These are phyloP conservation scores for Apeltes quadracus DNA, from an alignment of 2,113 vertebrate genomes.

Conservation along the genomic window DNA sequence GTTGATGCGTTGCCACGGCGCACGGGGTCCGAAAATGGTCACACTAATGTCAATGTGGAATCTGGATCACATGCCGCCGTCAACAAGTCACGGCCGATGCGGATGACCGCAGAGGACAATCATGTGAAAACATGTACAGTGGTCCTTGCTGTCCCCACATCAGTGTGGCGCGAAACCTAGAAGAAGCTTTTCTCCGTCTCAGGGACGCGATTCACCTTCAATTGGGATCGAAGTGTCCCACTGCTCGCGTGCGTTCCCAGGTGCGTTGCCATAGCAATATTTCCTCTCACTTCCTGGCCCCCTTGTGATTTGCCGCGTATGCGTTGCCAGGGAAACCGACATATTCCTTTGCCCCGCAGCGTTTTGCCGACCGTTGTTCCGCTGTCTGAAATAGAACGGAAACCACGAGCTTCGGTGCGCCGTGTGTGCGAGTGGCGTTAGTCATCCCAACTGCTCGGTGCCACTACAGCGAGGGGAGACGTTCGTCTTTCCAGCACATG, in stretches of 20 bases:
- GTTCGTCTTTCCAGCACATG: constrained; percentile 36
- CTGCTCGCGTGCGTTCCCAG: constrained; percentile 21
- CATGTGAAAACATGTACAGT: neutral
- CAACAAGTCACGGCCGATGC: constrained; percentile 1
- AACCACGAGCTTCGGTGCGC: constrained; percentile 39
- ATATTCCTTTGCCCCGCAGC: constrained; percentile 51
- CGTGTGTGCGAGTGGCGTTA: constrained; percentile 41
- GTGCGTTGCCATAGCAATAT: constrained; percentile 72
- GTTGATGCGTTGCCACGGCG: neutral
- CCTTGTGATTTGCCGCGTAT: constrained; percentile 55
- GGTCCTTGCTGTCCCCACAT: neutral
- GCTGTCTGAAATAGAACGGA: constrained; percentile 65
- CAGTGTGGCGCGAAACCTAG: neutral
- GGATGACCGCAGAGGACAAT: neutral
- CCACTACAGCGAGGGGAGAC: constrained; percentile 35
- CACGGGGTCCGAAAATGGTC: neutral
- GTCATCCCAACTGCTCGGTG: constrained; percentile 54
- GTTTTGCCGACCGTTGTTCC: constrained; percentile 45
- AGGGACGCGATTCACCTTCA: neutral
- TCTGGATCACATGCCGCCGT: neutral
- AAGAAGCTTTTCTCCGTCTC: neutral
- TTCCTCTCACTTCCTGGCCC: constrained; percentile 56
- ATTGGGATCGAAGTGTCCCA: constrained; percentile 32
- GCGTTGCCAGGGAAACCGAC: constrained; percentile 69
- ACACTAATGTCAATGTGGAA: neutral